Evolutionary conservation across 2,113 vertebrate species (phyloP).

Genomic region (Cyprinodon brontotheroides): DNA sequence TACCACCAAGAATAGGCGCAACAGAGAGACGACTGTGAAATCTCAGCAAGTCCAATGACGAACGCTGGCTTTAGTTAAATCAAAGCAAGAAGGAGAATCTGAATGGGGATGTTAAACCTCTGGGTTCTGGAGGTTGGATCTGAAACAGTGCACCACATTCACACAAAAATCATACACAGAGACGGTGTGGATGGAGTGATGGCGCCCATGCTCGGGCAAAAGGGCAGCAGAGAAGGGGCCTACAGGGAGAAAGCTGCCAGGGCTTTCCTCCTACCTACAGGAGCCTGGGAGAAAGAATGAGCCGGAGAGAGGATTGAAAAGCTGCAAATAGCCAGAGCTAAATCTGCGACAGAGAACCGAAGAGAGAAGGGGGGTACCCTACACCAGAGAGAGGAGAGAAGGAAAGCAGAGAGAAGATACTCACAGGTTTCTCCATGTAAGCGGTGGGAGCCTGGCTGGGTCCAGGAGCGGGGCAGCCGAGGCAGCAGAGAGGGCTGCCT

Average conservation of each 20-base stretch:
- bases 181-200: constrained; percentile 38
- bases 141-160: constrained; percentile 32
- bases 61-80: constrained; percentile 20
- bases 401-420: constrained; percentile 73
- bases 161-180: constrained; percentile 36
- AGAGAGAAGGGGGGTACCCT: constrained; percentile 41
- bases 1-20: constrained; percentile 71
- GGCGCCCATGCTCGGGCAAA: constrained; percentile 52
- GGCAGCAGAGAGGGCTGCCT: constrained; percentile 83
- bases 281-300: constrained; percentile 46
- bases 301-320: constrained; percentile 37
- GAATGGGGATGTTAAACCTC: constrained; percentile 11
- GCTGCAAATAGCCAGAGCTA: constrained; percentile 52
- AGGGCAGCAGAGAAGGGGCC: constrained; percentile 36
- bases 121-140: constrained; percentile 15
- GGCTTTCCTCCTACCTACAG: constrained; percentile 45
- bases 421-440: constrained; percentile 91
- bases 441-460: constrained; percentile 78
- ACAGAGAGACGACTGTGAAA: constrained; percentile 40
- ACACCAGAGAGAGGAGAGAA: constrained; percentile 42
- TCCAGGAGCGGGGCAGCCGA: constrained; percentile 86
- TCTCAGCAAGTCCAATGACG: constrained; percentile 49
- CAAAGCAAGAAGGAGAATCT: constrained; percentile 33
- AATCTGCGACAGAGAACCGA: constrained; percentile 62
- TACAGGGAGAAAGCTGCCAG: constrained; percentile 58